phyloP scores from a whole-genome alignment of 2,888 invertebrate species.

The Nephrotoma flavescens region DNA sequence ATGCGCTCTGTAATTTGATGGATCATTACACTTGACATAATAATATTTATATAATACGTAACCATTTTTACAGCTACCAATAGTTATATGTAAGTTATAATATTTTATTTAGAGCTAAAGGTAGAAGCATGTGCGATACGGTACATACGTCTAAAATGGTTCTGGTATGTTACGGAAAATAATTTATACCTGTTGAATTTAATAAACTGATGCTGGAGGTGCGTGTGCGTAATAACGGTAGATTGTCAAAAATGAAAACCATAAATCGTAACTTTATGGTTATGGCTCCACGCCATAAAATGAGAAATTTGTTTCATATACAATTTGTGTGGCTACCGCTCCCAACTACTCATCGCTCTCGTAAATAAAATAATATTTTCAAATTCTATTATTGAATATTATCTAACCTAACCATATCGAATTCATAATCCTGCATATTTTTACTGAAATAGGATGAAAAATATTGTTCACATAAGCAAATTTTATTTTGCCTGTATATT shows the following conservation, averaged over 20 bases:
- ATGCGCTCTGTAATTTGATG: not conserved
- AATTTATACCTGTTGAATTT: not conserved
- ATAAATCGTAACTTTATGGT: not conserved
- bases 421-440: not conserved
- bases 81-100: no score
- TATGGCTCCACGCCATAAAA: not conserved
- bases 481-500: not conserved
- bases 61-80: no score
- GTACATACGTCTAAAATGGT: not conserved
- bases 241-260: not conserved
- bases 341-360: not conserved
- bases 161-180: not conserved
- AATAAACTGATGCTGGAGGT: not conserved
- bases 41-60: not conserved
- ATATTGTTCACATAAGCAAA: not conserved
- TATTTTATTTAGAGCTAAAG: not conserved
- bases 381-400: not conserved
- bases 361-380: not conserved
- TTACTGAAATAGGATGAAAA: no score
- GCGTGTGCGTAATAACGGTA: not conserved
- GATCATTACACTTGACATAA: not conserved
- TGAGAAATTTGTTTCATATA: not conserved
- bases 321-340: not conserved
- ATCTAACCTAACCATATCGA: not conserved
- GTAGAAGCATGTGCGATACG: not conserved